phyloP scores from a whole-genome alignment of 1,140 invertebrate species.

The Armadillidium nasatum region DNA sequence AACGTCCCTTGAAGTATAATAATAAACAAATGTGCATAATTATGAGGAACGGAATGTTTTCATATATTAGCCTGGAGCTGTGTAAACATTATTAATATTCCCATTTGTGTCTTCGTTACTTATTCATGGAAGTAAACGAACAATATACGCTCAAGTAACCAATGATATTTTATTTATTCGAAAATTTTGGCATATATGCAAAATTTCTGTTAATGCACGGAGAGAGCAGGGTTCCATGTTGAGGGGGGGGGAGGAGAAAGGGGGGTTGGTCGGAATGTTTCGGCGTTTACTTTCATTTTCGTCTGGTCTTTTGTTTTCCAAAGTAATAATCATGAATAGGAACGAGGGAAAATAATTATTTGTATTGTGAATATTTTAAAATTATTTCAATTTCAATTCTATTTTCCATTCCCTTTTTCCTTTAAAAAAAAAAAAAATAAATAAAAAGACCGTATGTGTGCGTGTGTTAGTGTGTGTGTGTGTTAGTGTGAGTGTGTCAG shows the following conservation, averaged over 20 bases:
- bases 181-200: slow-evolving; percentile 6
- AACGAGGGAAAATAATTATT: slow-evolving; percentile 10
- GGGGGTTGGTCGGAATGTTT: background rate
- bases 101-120: slow-evolving; percentile 12
- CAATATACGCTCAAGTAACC: slow-evolving; percentile 12
- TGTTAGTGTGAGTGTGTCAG: too few species aligned
- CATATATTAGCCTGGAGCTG: slow-evolving; percentile 11
- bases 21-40: slow-evolving; percentile 12
- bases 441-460: too few species aligned
- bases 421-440: too few species aligned
- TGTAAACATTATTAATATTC: slow-evolving; percentile 14
- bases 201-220: slow-evolving; percentile 5
- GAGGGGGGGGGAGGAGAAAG: too few species aligned
- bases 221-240: background rate
- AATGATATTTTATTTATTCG: background rate
- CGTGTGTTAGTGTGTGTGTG: too few species aligned
- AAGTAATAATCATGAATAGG: slow-evolving; percentile 8
- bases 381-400: background rate
- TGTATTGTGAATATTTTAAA: slow-evolving; percentile 12
- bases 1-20: slow-evolving; percentile 12
- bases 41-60: background rate
- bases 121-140: slow-evolving; percentile 7
- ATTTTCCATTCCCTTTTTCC: background rate
- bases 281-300: slow-evolving; percentile 3
- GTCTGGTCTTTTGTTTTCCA: slow-evolving; percentile 1